Evolutionary conservation across 2,888 invertebrate genomes (phyloP).

Genomic region (Drosophila silvestris): DNA sequence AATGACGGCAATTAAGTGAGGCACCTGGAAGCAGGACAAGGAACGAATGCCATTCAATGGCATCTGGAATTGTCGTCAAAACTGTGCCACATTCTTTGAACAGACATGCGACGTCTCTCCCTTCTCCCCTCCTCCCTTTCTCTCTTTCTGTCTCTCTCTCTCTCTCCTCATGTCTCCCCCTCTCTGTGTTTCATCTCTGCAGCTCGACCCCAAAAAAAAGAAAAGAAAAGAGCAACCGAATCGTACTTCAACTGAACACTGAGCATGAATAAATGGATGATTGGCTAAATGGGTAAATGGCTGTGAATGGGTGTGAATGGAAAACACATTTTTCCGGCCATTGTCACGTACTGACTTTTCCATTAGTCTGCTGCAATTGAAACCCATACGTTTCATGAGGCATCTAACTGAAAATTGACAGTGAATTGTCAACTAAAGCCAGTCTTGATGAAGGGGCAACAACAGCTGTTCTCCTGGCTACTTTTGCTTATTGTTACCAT

Average conservation of each 20-base stretch:
- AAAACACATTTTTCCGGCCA: constrained; percentile 63
- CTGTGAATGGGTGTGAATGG: constrained; percentile 45
- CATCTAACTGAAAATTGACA: constrained; percentile 33
- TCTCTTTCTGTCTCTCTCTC: background rate
- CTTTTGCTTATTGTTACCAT: background rate
- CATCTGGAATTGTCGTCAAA: constrained; percentile 29
- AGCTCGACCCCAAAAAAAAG: constrained; percentile 14
- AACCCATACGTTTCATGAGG: constrained; percentile 39
- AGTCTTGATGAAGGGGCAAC: background rate
- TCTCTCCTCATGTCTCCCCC: background rate
- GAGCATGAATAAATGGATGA: constrained; percentile 22
- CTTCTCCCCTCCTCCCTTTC: background rate
- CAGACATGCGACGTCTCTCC: background rate
- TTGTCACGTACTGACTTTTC: constrained; percentile 75
- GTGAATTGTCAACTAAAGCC: constrained; percentile 9
- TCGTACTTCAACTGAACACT: constrained; percentile 14
- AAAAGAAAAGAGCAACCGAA: constrained; percentile 6
- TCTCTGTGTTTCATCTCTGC: constrained; percentile 21
- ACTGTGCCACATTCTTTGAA: constrained; percentile 12
- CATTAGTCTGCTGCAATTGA: constrained; percentile 36
- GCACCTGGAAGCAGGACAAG: constrained; percentile 45
- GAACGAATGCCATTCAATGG: constrained; percentile 12
- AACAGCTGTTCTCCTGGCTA: constrained; percentile 4
- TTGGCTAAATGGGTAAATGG: constrained; percentile 18
- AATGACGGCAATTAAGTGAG: constrained; percentile 70